phyloP scores from a whole-genome alignment of 2,113 vertebrate species.

The Fukomys damarensis region DNA sequence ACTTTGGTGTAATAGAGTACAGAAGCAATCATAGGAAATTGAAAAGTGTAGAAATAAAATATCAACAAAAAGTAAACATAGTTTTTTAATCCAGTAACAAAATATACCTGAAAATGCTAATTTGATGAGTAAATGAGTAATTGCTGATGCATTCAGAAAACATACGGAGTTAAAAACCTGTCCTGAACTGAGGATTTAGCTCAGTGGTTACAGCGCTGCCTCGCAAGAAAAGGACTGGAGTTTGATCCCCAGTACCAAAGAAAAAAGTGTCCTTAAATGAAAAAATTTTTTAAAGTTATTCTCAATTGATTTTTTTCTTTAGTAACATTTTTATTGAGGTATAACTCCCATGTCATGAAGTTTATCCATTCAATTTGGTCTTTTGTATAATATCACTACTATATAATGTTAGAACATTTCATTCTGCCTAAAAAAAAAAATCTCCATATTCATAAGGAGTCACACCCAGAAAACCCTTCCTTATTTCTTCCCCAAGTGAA shows the following conservation, averaged over 20 bases:
- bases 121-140: not conserved
- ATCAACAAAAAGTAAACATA: not conserved
- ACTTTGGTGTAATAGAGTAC: not conserved
- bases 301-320: not conserved
- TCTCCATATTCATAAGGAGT: not conserved
- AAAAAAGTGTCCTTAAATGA: not conserved
- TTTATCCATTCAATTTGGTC: not conserved
- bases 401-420: constrained; percentile 10
- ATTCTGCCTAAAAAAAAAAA: not conserved
- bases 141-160: not conserved
- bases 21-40: constrained; percentile 13
- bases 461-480: not conserved
- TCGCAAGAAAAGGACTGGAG: too few species aligned
- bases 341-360: not conserved
- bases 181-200: too few species aligned
- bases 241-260: too few species aligned
- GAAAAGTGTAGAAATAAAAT: constrained; percentile 16
- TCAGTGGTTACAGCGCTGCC: too few species aligned
- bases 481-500: not conserved
- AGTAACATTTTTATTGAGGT: not conserved
- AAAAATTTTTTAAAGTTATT: not conserved
- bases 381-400: not conserved
- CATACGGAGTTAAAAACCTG: constrained; percentile 33
- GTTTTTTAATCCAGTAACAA: not conserved
- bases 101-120: constrained; percentile 30